These are phyloP conservation scores for Austrolebias charrua DNA, from an alignment of 2,797 vertebrate species.

Conservation along the genomic window DNA sequence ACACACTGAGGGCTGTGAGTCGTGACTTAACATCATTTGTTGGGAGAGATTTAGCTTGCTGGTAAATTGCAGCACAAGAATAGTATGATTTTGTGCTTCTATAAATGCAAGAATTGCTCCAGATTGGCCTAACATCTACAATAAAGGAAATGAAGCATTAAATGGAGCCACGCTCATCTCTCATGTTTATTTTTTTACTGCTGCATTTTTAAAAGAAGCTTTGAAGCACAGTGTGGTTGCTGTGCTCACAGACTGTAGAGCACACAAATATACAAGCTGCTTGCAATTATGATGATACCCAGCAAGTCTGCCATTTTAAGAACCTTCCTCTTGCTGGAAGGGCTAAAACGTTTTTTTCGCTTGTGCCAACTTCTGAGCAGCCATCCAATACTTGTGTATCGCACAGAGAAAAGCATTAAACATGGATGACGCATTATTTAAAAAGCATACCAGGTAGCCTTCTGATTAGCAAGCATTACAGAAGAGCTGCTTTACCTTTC, in stretches of 20 bases:
- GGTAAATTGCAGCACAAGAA: slow-evolving; percentile 51
- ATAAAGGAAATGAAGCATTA: slow-evolving; percentile 54
- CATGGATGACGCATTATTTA: too few relatives aligned
- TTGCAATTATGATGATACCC: slow-evolving; percentile 20
- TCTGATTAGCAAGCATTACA: neutral
- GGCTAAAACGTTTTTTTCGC: slow-evolving; percentile 21
- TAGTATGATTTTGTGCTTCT: slow-evolving; percentile 53
- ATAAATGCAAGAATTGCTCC: slow-evolving; percentile 59
- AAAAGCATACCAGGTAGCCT: neutral
- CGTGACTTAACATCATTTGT: slow-evolving; percentile 42
- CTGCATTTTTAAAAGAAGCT: slow-evolving; percentile 41
- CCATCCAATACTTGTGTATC: neutral
- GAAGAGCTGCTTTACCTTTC: too few relatives aligned
- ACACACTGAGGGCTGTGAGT: slow-evolving; percentile 32
- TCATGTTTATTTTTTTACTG: slow-evolving; percentile 37
- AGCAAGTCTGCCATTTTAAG: slow-evolving; percentile 13
- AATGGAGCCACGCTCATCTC: slow-evolving; percentile 51
- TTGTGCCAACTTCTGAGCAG: slow-evolving; percentile 7
- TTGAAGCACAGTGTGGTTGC: slow-evolving; percentile 15
- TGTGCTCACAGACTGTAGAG: slow-evolving; percentile 24
- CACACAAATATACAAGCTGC: slow-evolving; percentile 22
- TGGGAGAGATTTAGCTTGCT: slow-evolving; percentile 42
- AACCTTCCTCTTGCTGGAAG: neutral
- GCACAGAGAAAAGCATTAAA: too few relatives aligned
- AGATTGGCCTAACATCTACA: slow-evolving; percentile 52